These are phyloP conservation scores for Tetrax tetrax DNA, from an alignment of 2,113 vertebrate species.

Conservation along the genomic window DNA sequence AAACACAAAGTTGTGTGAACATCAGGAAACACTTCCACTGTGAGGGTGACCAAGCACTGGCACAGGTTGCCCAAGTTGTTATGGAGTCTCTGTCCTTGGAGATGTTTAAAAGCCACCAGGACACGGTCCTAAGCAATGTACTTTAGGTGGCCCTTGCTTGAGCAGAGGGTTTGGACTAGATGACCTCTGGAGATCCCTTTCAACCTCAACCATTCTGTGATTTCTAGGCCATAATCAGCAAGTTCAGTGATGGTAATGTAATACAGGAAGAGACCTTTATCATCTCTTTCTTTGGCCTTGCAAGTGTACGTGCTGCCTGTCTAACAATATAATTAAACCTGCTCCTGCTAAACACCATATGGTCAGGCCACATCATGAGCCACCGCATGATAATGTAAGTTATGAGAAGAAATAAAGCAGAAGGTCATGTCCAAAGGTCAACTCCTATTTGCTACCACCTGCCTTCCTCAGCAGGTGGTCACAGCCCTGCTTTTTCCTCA, in stretches of 20 bases:
- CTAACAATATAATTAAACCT: background rate
- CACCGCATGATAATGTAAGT: rapidly evolving
- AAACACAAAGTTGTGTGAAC: background rate
- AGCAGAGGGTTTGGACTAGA: rapidly evolving
- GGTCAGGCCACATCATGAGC: background rate
- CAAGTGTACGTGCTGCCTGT: background rate
- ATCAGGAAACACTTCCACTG: background rate
- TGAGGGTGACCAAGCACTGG: background rate
- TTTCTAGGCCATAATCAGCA: background rate
- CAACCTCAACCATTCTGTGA: background rate
- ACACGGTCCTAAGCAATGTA: background rate
- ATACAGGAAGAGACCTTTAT: background rate
- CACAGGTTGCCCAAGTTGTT: background rate
- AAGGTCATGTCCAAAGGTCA: background rate
- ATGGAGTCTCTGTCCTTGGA: background rate
- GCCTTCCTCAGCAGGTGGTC: background rate
- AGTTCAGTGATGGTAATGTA: background rate
- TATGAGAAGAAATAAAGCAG: background rate
- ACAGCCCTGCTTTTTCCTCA: background rate
- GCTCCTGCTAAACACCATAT: background rate
- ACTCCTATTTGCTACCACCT: background rate
- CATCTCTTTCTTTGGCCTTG: background rate
- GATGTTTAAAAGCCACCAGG: background rate
- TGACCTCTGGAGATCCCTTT: background rate
- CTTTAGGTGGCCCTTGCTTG: background rate